Evolutionary conservation across 2,888 invertebrate species (phyloP).

Genomic region (Conops quadrifasciatus): DNA sequence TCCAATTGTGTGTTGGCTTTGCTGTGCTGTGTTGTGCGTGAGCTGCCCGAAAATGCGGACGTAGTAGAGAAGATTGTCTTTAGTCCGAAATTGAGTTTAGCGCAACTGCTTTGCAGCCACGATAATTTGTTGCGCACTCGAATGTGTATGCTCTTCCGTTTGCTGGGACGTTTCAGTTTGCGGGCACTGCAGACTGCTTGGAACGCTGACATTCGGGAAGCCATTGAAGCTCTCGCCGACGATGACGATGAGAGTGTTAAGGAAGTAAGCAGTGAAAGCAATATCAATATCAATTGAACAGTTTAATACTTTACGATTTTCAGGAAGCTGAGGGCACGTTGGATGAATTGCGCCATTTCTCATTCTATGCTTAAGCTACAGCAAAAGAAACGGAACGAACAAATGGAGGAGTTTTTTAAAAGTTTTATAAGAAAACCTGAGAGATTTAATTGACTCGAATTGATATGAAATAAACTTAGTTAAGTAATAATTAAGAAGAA

Average conservation of each 20-base stretch:
- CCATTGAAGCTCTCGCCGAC: conserved; percentile 57
- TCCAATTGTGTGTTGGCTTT: conserved; percentile 77
- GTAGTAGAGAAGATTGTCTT: conserved; percentile 78
- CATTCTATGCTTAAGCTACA: conserved; percentile 53
- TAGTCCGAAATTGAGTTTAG: conserved; percentile 67
- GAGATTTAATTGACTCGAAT: not conserved
- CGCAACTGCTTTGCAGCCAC: conserved; percentile 69
- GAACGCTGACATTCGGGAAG: conserved; percentile 54
- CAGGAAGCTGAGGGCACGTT: conserved; percentile 60
- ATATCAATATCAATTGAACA: not conserved
- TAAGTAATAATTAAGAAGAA: not conserved
- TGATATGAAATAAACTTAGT: conserved; percentile 22
- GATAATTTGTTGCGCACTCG: conserved; percentile 70
- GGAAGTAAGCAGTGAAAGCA: conserved; percentile 44
- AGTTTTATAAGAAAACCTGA: not conserved
- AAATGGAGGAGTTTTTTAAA: not conserved
- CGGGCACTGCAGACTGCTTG: conserved; percentile 68
- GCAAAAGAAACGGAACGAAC: not conserved
- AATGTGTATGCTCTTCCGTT: conserved; percentile 76
- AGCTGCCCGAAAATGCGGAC: conserved; percentile 78
- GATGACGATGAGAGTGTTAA: conserved; percentile 54
- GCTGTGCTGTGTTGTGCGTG: conserved; percentile 76
- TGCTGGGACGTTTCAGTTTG: conserved; percentile 75
- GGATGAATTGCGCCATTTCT: conserved; percentile 62
- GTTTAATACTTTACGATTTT: conserved; percentile 35